These are phyloP conservation scores for Nematopogon swammerdamellus DNA, from an alignment of 2,888 invertebrate species.

Conservation along the genomic window DNA sequence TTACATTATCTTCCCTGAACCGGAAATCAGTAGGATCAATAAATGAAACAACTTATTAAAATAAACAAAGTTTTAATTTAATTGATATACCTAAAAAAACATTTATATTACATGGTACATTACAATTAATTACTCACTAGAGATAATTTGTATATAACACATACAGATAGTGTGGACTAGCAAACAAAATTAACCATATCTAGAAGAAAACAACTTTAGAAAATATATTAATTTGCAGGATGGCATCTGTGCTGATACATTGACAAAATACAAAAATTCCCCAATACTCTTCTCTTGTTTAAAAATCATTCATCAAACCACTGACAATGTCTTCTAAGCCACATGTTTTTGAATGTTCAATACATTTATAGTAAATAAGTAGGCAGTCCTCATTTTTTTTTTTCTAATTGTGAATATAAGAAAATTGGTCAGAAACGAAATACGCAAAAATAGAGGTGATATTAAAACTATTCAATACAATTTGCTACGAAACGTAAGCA, in stretches of 20 bases:
- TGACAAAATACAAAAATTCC: no score
- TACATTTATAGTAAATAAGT: no score
- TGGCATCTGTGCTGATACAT: no score
- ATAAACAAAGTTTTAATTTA: constrained; percentile 52
- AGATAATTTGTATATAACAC: constrained; percentile 49
- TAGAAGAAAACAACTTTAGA: neutral
- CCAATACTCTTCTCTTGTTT: no score
- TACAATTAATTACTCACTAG: constrained; percentile 49
- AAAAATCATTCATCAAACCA: no score
- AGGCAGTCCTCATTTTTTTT: no score
- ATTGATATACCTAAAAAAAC: constrained; percentile 53
- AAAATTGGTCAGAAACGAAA: constrained; percentile 2
- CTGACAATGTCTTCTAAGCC: no score
- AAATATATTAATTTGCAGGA: constrained; percentile 3
- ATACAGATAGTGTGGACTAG: constrained; percentile 52
- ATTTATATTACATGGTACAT: constrained; percentile 52
- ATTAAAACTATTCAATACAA: constrained; percentile 2
- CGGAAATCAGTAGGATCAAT: neutral
- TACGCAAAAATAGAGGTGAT: constrained; percentile 1
- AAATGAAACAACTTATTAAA: constrained; percentile 36
- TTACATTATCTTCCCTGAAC: no score
- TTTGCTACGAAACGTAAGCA: constrained; percentile 2
- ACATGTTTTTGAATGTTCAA: no score
- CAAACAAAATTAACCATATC: constrained; percentile 50
- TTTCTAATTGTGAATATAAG: constrained; percentile 1